Evolutionary conservation across 1,140 invertebrate species (phyloP).

Genomic region (Aphidius gifuensis): DNA sequence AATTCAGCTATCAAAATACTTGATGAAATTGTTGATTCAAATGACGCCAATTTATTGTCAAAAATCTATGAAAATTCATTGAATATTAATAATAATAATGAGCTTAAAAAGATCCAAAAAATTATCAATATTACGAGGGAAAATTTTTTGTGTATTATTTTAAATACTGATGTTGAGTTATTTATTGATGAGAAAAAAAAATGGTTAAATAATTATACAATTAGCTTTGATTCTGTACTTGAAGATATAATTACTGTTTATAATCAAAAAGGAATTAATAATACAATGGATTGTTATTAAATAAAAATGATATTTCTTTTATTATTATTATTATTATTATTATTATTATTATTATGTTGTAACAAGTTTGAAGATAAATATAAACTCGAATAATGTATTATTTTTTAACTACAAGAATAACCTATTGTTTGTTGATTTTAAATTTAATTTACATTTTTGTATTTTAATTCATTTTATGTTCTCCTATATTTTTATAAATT

Average conservation of each 20-base stretch:
- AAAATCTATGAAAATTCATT: constrained; percentile 56
- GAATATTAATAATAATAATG: constrained; percentile 40
- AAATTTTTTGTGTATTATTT: constrained; percentile 57
- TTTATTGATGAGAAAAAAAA: constrained; percentile 57
- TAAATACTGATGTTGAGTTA: constrained; percentile 56
- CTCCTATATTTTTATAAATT: no score
- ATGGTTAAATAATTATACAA: constrained; percentile 59
- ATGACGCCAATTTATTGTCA: constrained; percentile 60
- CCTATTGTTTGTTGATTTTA: no score
- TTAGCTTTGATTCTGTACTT: constrained; percentile 61
- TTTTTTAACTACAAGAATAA: no score
- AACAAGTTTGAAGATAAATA: no score
- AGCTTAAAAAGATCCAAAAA: constrained; percentile 39
- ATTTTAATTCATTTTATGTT: no score
- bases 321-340: constrained; percentile 5
- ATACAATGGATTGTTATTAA: constrained; percentile 67
- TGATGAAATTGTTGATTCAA: constrained; percentile 47
- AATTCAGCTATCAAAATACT: constrained; percentile 40
- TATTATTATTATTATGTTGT: constrained; percentile 1
- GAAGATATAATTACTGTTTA: constrained; percentile 66
- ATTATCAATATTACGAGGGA: constrained; percentile 55
- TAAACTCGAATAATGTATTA: no score
- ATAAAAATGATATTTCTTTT: background rate
- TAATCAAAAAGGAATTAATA: constrained; percentile 50
- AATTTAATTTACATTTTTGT: no score